Evolutionary conservation across 2,797 vertebrate genomes (phyloP), one percentile per base, ranked within the genome.

Genomic region (Pseudomugil tenellus): DNA sequence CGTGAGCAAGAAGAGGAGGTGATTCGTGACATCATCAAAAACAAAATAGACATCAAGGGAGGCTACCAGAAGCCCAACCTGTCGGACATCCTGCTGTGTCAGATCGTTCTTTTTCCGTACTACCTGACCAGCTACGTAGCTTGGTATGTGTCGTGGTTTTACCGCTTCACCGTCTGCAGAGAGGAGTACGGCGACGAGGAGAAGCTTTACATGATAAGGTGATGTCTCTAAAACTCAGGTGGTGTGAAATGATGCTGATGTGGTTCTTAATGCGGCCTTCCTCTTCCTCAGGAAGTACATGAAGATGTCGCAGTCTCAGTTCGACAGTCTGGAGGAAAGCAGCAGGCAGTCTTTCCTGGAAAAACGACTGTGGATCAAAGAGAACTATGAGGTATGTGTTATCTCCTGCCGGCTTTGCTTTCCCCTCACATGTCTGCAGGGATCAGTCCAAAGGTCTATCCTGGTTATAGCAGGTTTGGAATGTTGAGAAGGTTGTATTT

Each of bases 11-110:
- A 98, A 49, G 97, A 99, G 84, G 96, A 96, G 89, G 95, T 98
- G 64, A 98, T 99, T 82, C 95, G 96, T 4, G 95, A 97, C 87
- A 98, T 99, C 79, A 99, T 99, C 86, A 98, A 98, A 88, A 99
- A 93, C 80, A 99, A 98, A 93, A 98, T 99, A 48, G 98, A 99
- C 90, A 99, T 99, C 82, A 97, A 98, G 83, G 98, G 98, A 0
- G 97, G 97, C 77, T 99, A 98, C 87, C 96, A 98, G 90, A 99
- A 98, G 69, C 98, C 98, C 55, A 95, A 95, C 70, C 83, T 99
- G 70, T 94, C 92, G 0, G 97, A 99, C 89, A 97, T 99, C 75
- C 94, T 99, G 58, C 87, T 99, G 14, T 97, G 96, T 77, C 95
- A 97, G 83, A 95, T 99, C 1, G 64, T 98, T 28, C 93, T 99